A percentile compares a stretch with the other conserved stretches of the same genome.
Evolutionary conservation across 2,797 vertebrate species (phyloP).

Genomic region (Florisuga fusca): DNA sequence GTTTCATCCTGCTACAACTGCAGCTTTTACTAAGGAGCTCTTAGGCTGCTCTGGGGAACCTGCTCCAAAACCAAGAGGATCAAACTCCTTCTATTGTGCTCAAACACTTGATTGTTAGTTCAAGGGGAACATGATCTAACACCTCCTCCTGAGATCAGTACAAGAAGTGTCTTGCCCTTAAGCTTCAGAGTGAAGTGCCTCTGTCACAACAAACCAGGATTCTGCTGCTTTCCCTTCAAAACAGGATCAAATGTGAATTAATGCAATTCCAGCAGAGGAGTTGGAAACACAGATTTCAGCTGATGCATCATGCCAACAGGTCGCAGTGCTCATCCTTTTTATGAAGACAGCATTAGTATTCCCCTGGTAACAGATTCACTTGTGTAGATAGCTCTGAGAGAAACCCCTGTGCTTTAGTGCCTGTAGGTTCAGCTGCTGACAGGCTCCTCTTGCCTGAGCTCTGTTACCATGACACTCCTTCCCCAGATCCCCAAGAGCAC

Average conservation of each 20-base stretch:
- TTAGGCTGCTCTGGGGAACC: neutral
- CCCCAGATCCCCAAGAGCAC: neutral
- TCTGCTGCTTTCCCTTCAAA: neutral
- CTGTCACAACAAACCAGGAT: neutral
- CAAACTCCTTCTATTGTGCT: neutral
- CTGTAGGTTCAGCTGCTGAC: neutral
- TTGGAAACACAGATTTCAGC: neutral
- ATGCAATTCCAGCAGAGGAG: neutral
- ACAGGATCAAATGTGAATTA: neutral
- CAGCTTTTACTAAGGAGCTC: neutral
- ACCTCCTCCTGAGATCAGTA: neutral
- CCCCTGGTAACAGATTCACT: neutral
- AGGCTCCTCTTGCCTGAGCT: neutral
- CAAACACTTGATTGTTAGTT: neutral
- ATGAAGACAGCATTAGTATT: neutral
- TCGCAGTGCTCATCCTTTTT: neutral
- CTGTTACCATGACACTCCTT: neutral
- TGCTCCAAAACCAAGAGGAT: neutral
- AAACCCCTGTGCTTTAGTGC: neutral
- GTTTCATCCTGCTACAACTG: neutral
- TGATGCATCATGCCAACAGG: neutral
- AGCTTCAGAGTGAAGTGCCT: neutral
- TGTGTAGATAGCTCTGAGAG: neutral
- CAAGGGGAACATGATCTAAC: neutral
- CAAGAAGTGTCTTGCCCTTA: neutral